phyloP scores from a whole-genome alignment of 2,797 vertebrate genomes.

The Scolopax bukidnonensis region DNA sequence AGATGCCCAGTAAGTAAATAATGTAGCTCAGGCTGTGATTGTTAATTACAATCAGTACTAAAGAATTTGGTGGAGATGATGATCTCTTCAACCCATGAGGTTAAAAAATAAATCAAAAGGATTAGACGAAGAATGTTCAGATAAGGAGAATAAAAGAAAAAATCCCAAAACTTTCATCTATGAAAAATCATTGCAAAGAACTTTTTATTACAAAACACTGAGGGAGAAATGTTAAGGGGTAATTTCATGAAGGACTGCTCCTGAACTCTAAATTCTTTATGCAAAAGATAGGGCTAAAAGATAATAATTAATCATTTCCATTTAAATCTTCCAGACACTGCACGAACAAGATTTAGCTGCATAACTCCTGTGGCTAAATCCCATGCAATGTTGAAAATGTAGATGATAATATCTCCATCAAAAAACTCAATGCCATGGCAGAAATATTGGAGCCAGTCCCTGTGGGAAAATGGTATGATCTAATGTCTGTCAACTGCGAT shows the following conservation, averaged over 20 bases:
- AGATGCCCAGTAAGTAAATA: conserved; percentile 39
- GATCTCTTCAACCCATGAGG: neutral
- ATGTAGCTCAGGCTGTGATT: neutral
- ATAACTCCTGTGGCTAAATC: conserved; percentile 21
- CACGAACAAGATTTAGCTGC: neutral
- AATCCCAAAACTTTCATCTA: neutral
- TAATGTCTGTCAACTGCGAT: neutral
- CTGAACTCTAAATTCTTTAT: conserved; percentile 13
- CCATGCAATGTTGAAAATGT: neutral
- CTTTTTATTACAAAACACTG: neutral
- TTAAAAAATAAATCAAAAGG: neutral
- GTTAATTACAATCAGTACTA: conserved; percentile 47
- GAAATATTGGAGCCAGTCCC: conserved; percentile 1
- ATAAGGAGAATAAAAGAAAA: conserved; percentile 7
- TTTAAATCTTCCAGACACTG: conserved; percentile 20
- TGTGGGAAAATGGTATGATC: neutral
- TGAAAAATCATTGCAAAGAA: conserved; percentile 18
- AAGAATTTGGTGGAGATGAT: neutral
- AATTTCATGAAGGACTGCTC: conserved; percentile 20
- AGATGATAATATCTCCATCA: neutral
- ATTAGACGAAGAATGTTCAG: conserved; percentile 7
- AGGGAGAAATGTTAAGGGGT: neutral
- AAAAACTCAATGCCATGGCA: neutral
- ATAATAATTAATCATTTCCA: conserved; percentile 7
- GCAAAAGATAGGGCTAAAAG: conserved; percentile 1